Evolutionary conservation across 2,888 invertebrate species (phyloP).

Genomic region (Spisula solida): DNA sequence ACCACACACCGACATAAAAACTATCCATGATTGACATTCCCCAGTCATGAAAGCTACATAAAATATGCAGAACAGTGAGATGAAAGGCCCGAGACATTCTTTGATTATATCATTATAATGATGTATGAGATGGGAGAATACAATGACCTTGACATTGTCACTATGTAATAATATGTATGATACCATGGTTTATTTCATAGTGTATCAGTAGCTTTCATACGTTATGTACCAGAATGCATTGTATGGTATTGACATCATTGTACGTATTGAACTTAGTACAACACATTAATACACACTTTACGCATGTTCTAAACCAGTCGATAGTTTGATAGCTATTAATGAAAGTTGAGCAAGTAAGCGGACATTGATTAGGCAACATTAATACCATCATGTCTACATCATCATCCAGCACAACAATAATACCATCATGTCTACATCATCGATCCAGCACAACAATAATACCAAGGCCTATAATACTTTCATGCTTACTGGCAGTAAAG

Average conservation of each 20-base stretch:
- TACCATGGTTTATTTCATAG: neutral
- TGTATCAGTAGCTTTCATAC: neutral
- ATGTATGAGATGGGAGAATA: neutral
- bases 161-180: neutral
- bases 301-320: neutral
- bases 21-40: neutral
- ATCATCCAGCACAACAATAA: no score
- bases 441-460: neutral
- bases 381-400: no score
- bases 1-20: constrained; percentile 20
- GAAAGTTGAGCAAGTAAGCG: neutral
- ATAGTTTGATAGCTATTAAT: neutral
- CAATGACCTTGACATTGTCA: neutral
- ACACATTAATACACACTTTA: neutral
- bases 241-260: neutral
- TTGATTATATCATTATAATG: neutral
- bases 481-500: neutral
- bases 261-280: neutral
- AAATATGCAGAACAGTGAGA: neutral
- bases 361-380: neutral
- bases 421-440: no score
- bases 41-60: neutral
- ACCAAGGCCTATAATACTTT: neutral
- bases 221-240: neutral
- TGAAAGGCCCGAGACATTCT: neutral